Conservation (phyloP, 2,113 vertebrate genomes). For the Aramus guarauna region DNA sequence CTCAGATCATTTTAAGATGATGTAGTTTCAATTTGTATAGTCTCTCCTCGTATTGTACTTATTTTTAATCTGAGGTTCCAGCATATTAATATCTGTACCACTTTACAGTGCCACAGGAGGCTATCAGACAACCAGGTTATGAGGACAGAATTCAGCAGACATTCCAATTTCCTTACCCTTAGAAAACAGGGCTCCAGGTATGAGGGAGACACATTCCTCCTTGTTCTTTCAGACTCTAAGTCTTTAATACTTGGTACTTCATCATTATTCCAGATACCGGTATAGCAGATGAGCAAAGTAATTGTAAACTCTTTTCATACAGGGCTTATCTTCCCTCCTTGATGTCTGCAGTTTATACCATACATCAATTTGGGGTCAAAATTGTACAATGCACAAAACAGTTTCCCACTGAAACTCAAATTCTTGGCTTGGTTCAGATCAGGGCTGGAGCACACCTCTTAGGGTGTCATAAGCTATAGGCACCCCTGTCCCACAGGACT, state of each 20-base stretch:
- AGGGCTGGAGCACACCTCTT: not conserved
- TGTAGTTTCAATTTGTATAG: not conserved
- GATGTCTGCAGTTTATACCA: not conserved
- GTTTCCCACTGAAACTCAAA: not conserved
- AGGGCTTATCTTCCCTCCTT: not conserved
- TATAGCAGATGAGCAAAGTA: not conserved
- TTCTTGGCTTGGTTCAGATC: not conserved
- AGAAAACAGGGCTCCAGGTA: not conserved
- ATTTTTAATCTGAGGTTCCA: not conserved
- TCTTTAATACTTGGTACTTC: not conserved
- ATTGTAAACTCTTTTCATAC: not conserved
- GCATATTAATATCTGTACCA: not conserved
- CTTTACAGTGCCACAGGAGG: not conserved
- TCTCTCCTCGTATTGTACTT: not conserved
- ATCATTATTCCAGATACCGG: not conserved
- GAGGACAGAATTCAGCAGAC: not conserved
- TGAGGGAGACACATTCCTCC: not conserved
- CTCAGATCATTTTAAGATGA: not conserved
- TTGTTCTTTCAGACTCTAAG: not conserved
- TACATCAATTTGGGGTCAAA: not conserved
- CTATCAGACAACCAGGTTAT: not conserved
- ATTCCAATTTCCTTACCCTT: not conserved
- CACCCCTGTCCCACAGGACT: not conserved
- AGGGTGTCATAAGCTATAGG: not conserved
- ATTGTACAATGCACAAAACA: not conserved